Evolutionary conservation across 2,888 invertebrate species (phyloP).

Genomic region (Coenonympha arcania): DNA sequence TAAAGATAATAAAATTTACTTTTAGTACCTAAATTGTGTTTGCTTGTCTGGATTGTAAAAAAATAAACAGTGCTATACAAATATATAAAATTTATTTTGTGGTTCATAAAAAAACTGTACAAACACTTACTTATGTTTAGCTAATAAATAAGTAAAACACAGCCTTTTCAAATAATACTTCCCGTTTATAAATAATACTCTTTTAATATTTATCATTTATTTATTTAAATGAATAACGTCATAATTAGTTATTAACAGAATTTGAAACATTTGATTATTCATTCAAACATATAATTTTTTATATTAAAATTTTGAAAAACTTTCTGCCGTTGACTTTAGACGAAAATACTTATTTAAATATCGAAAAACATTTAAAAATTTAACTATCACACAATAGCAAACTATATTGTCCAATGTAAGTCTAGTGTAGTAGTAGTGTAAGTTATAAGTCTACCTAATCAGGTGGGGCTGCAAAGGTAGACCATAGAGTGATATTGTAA

Average conservation of each 20-base stretch:
- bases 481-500: no score
- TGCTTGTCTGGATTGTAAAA: background rate
- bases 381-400: no score
- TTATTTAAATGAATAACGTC: background rate
- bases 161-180: constrained; percentile 20
- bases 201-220: background rate
- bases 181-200: constrained; percentile 10
- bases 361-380: no score
- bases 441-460: no score
- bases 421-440: no score
- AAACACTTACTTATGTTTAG: background rate
- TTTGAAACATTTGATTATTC: background rate
- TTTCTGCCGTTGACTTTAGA: no score
- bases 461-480: no score
- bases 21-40: background rate
- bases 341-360: no score
- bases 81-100: constrained; percentile 3
- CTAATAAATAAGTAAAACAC: constrained; percentile 10
- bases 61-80: constrained; percentile 1
- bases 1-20: background rate
- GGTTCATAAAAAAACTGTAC: constrained; percentile 1
- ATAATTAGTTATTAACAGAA: background rate
- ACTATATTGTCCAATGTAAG: no score
- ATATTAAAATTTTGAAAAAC: no score
- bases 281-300: constrained; percentile 5